Base-by-base conservation (phyloP, 2,797 vertebrate species). In the Sebastes diaconus region DNA sequence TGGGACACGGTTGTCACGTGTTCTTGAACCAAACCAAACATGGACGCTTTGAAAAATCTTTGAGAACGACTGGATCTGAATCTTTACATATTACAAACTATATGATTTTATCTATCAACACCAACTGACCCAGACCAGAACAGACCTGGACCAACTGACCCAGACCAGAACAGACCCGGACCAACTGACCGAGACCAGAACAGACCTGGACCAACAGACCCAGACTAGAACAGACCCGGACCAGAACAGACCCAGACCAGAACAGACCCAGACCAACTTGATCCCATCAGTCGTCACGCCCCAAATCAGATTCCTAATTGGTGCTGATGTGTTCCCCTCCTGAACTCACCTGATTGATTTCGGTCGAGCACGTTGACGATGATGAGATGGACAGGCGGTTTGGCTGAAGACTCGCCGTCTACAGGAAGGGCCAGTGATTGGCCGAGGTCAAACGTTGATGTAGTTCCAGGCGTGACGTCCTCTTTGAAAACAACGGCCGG, bases 311-410 rank as follows among this genome's bases (percentile, higher is more conserved):
- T 18, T 3, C 14, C 18, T 29, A 55, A 55, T 50, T 7, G 16
- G 42, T 39, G 36, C 36, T 20, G 9, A 25, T 57, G 57, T 29
- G 25, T 29, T 10, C 52, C 57, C 59, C 27, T 16, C 42, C 6
- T 20, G 4, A 16, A 73, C 88, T 86, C 96, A 99, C 98, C 96
- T 95, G 98, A 97, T 32, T 96, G 92, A 69, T 98, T 95, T 1
- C 42, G 92, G 83, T 92, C 87, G 68, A 90, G 75, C 89, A 98
- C 74, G 69, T 94, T 92, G 92, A 98, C 93, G 80, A 98, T 69
- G 91, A 96, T 95, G 82, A 99, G 42, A 81, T 95, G 94, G 16
- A 95, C 11, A 0, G 89, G 88, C 0, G 88, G 57, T 58, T 94
- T 93, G 84, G 80, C 92, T 52, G 93, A 90, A 18, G 87, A 58